Conservation (phyloP, 2,888 invertebrate species). For the Eilema griseolum region DNA sequence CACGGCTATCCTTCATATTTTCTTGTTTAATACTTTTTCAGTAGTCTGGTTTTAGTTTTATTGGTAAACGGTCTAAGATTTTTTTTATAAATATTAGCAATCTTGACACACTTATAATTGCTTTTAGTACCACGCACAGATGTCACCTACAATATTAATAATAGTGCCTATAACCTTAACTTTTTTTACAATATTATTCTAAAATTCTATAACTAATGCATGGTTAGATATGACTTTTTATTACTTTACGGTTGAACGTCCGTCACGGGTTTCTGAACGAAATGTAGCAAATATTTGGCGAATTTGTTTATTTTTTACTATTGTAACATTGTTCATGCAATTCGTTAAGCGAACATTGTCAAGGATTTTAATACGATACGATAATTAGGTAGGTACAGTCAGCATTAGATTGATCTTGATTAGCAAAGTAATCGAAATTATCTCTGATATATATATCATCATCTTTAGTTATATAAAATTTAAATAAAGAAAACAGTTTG, state of each 20-base stretch:
- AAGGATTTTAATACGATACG: slow-evolving; percentile 26
- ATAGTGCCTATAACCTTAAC: slow-evolving; percentile 36
- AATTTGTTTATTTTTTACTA: slow-evolving; percentile 19
- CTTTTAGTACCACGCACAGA: slow-evolving; percentile 32
- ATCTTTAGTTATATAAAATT: too few relatives aligned
- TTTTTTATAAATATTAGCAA: slow-evolving; percentile 23
- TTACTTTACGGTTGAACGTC: slow-evolving; percentile 32
- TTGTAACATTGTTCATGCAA: slow-evolving; percentile 17
- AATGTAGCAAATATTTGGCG: slow-evolving; percentile 32
- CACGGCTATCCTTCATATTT: too few relatives aligned
- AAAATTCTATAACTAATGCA: slow-evolving; percentile 34
- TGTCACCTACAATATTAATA: slow-evolving; percentile 32
- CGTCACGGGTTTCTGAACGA: slow-evolving; percentile 39
- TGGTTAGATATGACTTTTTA: slow-evolving; percentile 26
- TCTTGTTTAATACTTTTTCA: too few relatives aligned
- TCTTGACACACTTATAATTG: slow-evolving; percentile 5
- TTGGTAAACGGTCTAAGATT: too few relatives aligned
- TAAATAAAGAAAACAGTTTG: too few relatives aligned
- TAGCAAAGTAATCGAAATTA: too few relatives aligned
- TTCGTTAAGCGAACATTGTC: slow-evolving; percentile 18
- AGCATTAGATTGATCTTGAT: too few relatives aligned
- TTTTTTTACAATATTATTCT: slow-evolving; percentile 32
- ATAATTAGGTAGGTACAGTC: background rate
- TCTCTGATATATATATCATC: too few relatives aligned
- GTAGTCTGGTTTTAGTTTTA: too few relatives aligned